phyloP scores from a whole-genome alignment of 1,140 invertebrate genomes.

The Caenorhabditis latens region DNA sequence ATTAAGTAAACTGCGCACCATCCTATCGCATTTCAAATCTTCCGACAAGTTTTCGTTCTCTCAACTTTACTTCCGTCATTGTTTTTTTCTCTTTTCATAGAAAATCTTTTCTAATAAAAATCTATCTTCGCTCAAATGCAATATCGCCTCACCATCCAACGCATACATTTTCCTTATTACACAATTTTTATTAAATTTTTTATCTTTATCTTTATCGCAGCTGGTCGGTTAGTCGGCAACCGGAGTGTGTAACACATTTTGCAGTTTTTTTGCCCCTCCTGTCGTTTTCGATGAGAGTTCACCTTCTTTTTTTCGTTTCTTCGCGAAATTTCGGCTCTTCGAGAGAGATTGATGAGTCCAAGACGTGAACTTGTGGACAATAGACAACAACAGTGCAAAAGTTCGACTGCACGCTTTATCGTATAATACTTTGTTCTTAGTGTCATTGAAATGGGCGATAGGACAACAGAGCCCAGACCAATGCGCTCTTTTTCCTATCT shows the following conservation, averaged over 20 bases:
- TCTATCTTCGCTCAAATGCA: no score
- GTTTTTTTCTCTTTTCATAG: not conserved
- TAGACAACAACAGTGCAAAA: not conserved
- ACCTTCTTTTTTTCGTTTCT: not conserved
- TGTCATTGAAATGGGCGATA: not conserved
- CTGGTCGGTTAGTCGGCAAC: not conserved
- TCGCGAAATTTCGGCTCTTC: not conserved
- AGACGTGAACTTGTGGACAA: not conserved
- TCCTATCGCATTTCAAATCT: constrained; percentile 44
- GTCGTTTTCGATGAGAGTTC: constrained; percentile 25
- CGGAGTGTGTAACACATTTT: not conserved
- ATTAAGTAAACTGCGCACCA: not conserved
- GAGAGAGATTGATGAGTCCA: not conserved
- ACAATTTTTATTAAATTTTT: not conserved
- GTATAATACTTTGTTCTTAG: not conserved
- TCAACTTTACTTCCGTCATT: not conserved
- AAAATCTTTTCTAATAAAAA: not conserved
- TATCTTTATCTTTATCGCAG: not conserved
- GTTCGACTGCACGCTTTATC: not conserved
- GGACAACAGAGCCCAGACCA: not conserved
- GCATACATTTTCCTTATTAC: not conserved
- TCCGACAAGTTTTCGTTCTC: constrained; percentile 43
- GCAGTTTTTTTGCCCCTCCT: not conserved
- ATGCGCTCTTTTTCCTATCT: not conserved
- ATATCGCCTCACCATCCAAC: no score